Conservation (phyloP, 2,888 invertebrate genomes). For the Drosophila picticornis region DNA sequence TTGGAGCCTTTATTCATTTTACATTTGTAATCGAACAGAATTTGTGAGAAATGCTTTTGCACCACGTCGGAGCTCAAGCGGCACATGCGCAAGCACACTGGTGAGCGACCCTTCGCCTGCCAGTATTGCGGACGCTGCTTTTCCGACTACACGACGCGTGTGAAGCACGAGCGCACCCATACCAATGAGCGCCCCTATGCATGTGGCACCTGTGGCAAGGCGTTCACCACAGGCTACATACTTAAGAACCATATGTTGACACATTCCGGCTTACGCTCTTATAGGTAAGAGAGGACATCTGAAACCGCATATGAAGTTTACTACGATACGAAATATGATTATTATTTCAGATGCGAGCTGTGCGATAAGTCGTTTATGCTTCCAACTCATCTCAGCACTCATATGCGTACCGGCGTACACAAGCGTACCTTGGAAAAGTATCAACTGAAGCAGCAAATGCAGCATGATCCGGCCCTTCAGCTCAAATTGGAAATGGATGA, state of each 20-base stretch:
- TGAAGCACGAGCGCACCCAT: slow-evolving; percentile 75
- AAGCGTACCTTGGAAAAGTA: slow-evolving; percentile 72
- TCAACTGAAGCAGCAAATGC: slow-evolving; percentile 64
- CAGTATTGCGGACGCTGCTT: slow-evolving; percentile 75
- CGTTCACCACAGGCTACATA: slow-evolving; percentile 74
- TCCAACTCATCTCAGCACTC: slow-evolving; percentile 73
- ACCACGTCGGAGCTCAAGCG: slow-evolving; percentile 75
- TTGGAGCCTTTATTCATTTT: background rate
- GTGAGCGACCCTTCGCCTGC: slow-evolving; percentile 72
- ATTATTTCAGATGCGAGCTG: slow-evolving; percentile 60
- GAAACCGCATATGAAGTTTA: background rate
- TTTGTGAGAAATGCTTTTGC: slow-evolving; percentile 71
- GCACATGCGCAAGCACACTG: slow-evolving; percentile 74
- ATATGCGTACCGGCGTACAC: slow-evolving; percentile 72
- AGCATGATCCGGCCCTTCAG: slow-evolving; percentile 60
- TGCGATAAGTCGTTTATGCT: slow-evolving; percentile 76
- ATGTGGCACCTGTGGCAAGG: slow-evolving; percentile 74
- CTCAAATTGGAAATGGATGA: slow-evolving; percentile 71
- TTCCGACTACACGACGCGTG: slow-evolving; percentile 69
- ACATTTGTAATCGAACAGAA: slow-evolving; percentile 36
- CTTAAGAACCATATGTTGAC: slow-evolving; percentile 73
- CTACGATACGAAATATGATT: background rate
- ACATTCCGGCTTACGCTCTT: slow-evolving; percentile 74
- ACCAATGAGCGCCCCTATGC: slow-evolving; percentile 78
- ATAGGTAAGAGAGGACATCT: slow-evolving; percentile 47